A percentile compares a stretch with the other conserved stretches of the same genome.
Evolutionary conservation across 2,888 invertebrate genomes (phyloP).

Genomic region (Andrena camellia): DNA sequence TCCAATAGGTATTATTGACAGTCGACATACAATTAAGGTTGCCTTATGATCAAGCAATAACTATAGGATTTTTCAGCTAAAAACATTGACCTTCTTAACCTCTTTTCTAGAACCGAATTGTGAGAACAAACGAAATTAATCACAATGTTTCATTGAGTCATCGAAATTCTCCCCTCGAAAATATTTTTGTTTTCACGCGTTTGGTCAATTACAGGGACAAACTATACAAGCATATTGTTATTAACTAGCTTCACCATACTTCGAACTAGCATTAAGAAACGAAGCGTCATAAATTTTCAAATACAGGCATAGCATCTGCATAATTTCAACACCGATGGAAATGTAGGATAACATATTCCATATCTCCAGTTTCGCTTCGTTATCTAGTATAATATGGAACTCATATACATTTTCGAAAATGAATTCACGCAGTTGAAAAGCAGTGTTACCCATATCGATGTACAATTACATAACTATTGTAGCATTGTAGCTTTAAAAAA

Average conservation of each 20-base stretch:
- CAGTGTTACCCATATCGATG: neutral
- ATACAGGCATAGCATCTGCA: neutral
- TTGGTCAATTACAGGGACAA: neutral
- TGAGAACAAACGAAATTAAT: neutral
- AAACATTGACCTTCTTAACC: constrained; percentile 3
- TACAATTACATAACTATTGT: neutral
- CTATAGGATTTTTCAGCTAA: neutral
- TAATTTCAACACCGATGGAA: neutral
- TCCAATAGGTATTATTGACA: neutral
- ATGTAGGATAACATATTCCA: neutral
- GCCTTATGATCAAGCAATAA: neutral
- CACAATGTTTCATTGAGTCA: constrained; percentile 6
- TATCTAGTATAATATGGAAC: neutral
- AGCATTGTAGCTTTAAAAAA: neutral
- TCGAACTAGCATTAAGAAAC: neutral
- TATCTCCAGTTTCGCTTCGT: neutral
- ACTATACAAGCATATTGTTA: neutral
- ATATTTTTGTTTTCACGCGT: constrained; percentile 9
- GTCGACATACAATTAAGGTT: neutral
- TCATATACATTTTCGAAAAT: neutral
- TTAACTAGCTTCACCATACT: neutral
- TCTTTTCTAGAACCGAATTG: constrained; percentile 10
- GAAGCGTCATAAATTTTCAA: neutral
- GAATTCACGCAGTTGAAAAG: neutral
- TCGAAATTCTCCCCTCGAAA: neutral